These are phyloP conservation scores for Austrofundulus limnaeus DNA, from an alignment of 2,113 vertebrate genomes.

Conservation along the genomic window DNA sequence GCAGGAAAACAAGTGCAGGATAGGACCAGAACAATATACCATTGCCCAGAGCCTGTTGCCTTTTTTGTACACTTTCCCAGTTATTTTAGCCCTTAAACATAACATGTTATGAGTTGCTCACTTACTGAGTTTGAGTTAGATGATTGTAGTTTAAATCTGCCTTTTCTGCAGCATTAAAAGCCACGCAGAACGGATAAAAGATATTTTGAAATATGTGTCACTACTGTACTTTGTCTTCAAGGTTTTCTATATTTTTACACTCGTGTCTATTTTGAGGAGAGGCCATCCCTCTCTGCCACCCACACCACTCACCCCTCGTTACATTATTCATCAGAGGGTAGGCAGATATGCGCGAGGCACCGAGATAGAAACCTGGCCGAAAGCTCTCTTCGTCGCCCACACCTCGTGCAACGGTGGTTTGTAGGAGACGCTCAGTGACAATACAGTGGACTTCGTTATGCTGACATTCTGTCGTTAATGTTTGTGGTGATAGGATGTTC, in stretches of 20 bases:
- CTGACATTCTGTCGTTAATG: not conserved
- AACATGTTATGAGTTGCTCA: no score
- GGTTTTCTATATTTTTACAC: slow-evolving; percentile 33
- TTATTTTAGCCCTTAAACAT: no score
- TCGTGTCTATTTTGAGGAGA: slow-evolving; percentile 73
- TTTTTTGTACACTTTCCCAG: no score
- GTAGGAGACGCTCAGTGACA: not conserved
- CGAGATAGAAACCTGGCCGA: slow-evolving; percentile 12
- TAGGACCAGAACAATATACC: no score
- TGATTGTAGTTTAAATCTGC: no score
- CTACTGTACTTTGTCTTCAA: slow-evolving; percentile 1
- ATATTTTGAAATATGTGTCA: slow-evolving; percentile 14
- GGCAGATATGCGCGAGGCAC: slow-evolving; percentile 37
- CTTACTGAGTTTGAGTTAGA: no score
- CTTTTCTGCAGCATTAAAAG: no score
- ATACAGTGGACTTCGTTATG: not conserved
- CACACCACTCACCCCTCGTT: slow-evolving; percentile 67
- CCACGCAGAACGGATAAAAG: no score
- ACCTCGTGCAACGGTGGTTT: not conserved
- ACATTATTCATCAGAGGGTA: slow-evolving; percentile 72
- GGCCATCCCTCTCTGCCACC: slow-evolving; percentile 60
- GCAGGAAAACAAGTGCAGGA: no score
- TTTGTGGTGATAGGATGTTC: not conserved
- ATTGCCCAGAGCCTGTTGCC: no score
- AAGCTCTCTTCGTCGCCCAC: slow-evolving; percentile 8